Base-by-base conservation (phyloP, 1,140 invertebrate genomes). In the Pseudomyrmex dendroicus region DNA sequence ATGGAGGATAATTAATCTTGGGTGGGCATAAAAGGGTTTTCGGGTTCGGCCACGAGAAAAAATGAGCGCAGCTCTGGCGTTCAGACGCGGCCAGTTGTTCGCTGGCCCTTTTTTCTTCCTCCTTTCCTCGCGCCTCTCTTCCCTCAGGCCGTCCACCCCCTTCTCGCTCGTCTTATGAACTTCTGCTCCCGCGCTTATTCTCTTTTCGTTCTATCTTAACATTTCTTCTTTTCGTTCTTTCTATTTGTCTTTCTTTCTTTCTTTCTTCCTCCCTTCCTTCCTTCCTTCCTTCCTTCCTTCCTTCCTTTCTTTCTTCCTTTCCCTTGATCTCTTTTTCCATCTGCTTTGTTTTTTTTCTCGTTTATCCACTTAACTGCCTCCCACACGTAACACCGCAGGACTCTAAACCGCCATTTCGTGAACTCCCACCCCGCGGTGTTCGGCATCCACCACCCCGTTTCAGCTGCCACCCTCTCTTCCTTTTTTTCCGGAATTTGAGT, bases 1-100 rank as follows among this genome's bases (percentile, higher is more conserved):
- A 93, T 92, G 90, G 83, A 91, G 92, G 92, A 94, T 94, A 94
- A 94, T 94, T 94, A 94, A 94, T 94, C 93, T 94, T 93, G 88
- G 86, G 89, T 91, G 92, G 91, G 91, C 91, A 93, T 94, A 93
- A 94, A 94, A 94, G 93, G 93, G 92, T 94, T 94, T 93, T 93
- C 91, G 92, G 91, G 92, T 93, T 92, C 89, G 92, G 91, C 84
- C 87, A 90, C 87, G 91, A 93, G 92, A 94, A 94, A 94, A 94
- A 94, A 94, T 93, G 92, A 92, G 91, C 90, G 84, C 88, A 88
- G 90, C 89, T 87, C 90, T 63, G 86, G 86, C 88, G 63, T 84
- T 85, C 82, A 85, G 85, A 73, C 86, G 83, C 84, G 80, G 80
- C 63, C 91, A 89, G 91, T 92, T 90, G 89, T 90, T 90, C 86